Evolutionary conservation across 2,113 vertebrate genomes (phyloP).

Genomic region (Orycteropus afer): DNA sequence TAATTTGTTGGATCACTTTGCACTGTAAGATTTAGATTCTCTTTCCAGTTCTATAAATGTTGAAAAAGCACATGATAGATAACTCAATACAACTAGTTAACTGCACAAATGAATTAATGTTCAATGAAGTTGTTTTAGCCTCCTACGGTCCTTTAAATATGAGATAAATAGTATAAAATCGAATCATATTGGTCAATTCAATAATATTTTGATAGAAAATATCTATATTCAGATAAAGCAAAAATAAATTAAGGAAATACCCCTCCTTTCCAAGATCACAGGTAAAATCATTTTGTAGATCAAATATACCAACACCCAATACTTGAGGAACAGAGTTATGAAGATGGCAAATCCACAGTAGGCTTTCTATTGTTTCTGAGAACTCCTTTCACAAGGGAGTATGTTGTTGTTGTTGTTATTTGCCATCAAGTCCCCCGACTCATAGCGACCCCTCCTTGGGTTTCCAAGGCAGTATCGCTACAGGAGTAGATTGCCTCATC

Average conservation of each 20-base stretch:
- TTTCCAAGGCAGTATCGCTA: too few relatives aligned
- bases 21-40: background rate
- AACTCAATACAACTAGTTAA: background rate
- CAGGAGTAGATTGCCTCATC: too few relatives aligned
- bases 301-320: background rate
- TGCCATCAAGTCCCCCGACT: too few relatives aligned
- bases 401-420: too few relatives aligned
- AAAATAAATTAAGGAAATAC: background rate
- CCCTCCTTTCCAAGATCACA: background rate
- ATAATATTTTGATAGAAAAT: background rate
- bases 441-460: too few relatives aligned
- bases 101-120: background rate
- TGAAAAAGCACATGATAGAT: background rate
- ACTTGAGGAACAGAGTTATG: background rate
- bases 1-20: background rate
- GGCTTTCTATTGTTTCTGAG: background rate
- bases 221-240: constrained; percentile 14
- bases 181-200: background rate
- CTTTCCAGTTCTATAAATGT: background rate
- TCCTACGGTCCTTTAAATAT: background rate
- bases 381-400: background rate
- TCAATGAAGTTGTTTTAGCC: background rate
- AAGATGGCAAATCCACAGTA: accelerated
- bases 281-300: background rate
- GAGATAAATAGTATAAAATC: background rate